Evolutionary conservation across 2,888 invertebrate genomes (phyloP).

Genomic region (Zaprionus obscuricornis): DNA sequence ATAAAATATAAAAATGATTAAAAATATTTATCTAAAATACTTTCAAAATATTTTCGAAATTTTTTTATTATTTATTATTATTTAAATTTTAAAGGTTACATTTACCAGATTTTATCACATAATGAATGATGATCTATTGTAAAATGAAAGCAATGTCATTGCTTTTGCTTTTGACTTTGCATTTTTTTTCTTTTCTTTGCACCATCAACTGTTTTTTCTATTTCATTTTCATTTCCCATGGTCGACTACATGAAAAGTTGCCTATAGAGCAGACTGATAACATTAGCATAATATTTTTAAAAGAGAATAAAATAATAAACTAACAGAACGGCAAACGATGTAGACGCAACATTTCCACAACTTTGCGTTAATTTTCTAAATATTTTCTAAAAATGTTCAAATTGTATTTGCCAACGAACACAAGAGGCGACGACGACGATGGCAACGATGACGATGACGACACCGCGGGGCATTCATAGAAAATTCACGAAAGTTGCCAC

Average conservation of each 20-base stretch:
- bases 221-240: no score
- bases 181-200: not conserved
- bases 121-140: no score
- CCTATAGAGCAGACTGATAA: constrained; percentile 10
- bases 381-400: constrained; percentile 69
- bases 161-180: not conserved
- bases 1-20: no score
- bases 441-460: constrained; percentile 1
- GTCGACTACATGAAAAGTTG: constrained; percentile 38
- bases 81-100: no score
- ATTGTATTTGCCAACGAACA: constrained; percentile 57
- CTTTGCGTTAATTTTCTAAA: constrained; percentile 78
- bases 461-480: constrained; percentile 46
- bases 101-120: not conserved
- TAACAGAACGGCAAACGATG: constrained; percentile 29
- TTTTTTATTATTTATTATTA: no score
- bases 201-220: no score
- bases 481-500: constrained; percentile 48
- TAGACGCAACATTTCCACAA: constrained; percentile 70
- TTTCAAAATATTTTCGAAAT: no score
- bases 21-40: no score
- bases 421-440: constrained; percentile 4
- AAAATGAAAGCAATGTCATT: no score
- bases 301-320: constrained; percentile 45
- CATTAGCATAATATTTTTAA: constrained; percentile 68